These are phyloP conservation scores for Drosophila suzukii DNA, from an alignment of 1,140 invertebrate species.

Conservation along the genomic window DNA sequence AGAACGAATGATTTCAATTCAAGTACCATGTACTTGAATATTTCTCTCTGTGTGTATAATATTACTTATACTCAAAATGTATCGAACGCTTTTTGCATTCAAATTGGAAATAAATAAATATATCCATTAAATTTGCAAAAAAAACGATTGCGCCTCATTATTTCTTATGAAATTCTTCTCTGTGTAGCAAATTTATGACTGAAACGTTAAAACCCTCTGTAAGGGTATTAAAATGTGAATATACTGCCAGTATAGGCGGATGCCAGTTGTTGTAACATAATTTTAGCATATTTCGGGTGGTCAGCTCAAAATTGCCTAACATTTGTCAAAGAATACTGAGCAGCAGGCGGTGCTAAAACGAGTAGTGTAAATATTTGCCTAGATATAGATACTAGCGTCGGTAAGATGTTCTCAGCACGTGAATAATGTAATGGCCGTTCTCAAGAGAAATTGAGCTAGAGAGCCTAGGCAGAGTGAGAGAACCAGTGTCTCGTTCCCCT, in stretches of 20 bases:
- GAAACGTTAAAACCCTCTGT: background rate
- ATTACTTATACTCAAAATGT: too few species aligned
- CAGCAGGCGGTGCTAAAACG: background rate
- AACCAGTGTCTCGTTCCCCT: background rate
- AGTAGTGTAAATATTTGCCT: conserved; percentile 12
- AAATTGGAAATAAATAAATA: too few species aligned
- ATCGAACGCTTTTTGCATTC: too few species aligned
- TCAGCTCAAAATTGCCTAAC: conserved; percentile 54
- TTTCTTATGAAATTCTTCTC: too few species aligned
- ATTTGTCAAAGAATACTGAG: conserved; percentile 34
- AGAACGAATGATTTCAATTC: too few species aligned
- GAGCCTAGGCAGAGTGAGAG: background rate
- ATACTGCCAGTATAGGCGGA: too few species aligned
- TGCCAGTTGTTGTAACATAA: conserved; percentile 55
- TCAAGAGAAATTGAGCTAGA: conserved; percentile 7
- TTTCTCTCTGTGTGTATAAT: too few species aligned
- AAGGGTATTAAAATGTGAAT: background rate
- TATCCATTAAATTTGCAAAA: too few species aligned
- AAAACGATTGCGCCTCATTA: too few species aligned
- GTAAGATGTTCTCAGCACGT: conserved; percentile 6
- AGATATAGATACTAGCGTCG: background rate
- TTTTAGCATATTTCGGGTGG: conserved; percentile 56
- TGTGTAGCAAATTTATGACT: too few species aligned
- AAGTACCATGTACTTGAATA: too few species aligned
- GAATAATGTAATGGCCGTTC: conserved; percentile 16